phyloP scores from a whole-genome alignment of 2,888 invertebrate species.

The Azorinus chamasolen region DNA sequence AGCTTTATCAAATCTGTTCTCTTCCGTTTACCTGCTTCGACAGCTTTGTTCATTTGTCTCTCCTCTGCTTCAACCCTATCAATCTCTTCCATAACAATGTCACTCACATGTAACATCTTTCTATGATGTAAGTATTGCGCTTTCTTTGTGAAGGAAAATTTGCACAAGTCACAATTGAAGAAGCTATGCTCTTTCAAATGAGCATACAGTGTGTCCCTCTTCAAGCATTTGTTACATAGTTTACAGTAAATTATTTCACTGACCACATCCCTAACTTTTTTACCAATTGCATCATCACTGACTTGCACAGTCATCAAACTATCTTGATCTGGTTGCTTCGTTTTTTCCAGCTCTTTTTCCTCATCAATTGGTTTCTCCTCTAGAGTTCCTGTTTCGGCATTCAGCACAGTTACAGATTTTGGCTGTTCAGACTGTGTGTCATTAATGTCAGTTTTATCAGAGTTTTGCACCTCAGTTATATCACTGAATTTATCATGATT shows the following conservation, averaged over 20 bases:
- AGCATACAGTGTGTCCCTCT: constrained; percentile 22
- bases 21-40: constrained; percentile 32
- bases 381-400: constrained; percentile 54
- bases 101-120: constrained; percentile 34
- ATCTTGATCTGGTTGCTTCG: no score
- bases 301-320: no score
- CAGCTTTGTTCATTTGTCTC: constrained; percentile 15
- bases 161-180: constrained; percentile 44
- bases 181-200: constrained; percentile 47
- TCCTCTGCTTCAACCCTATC: background rate
- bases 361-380: constrained; percentile 50
- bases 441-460: background rate
- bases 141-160: constrained; percentile 45
- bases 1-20: constrained; percentile 42
- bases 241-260: constrained; percentile 41
- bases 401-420: constrained; percentile 33
- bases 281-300: constrained; percentile 8
- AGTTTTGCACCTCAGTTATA: background rate
- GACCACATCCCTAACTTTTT: constrained; percentile 4
- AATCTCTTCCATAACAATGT: constrained; percentile 41
- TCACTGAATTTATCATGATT: constrained; percentile 21
- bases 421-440: background rate
- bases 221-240: constrained; percentile 49
- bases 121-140: constrained; percentile 30
- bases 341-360: constrained; percentile 24